Evolutionary conservation across 2,113 vertebrate species (phyloP).

Genomic region (Lota lota): DNA sequence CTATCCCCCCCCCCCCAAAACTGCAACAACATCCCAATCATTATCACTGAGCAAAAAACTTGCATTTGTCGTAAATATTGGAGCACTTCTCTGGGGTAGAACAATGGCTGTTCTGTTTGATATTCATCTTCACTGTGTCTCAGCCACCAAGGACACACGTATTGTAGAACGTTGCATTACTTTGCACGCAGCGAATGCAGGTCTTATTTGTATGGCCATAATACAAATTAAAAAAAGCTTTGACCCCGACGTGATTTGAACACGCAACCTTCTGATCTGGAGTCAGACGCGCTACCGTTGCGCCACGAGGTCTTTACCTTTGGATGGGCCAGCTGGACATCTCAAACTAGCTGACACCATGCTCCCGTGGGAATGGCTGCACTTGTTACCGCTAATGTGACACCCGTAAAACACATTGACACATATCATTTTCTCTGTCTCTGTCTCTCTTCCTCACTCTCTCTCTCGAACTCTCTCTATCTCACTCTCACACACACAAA

Average conservation of each 20-base stretch:
- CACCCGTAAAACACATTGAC: constrained; percentile 35
- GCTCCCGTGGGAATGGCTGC: constrained; percentile 40
- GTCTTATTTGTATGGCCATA: too few species aligned
- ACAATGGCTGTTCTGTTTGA: too few species aligned
- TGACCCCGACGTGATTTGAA: constrained; percentile 69
- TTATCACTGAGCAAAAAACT: too few species aligned
- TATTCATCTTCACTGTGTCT: too few species aligned
- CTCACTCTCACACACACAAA: neutral
- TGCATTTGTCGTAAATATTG: too few species aligned
- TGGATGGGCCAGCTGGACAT: neutral
- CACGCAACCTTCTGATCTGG: constrained; percentile 69
- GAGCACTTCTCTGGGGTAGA: too few species aligned
- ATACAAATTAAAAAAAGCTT: constrained; percentile 10
- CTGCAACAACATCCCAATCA: too few species aligned
- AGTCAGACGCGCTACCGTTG: constrained; percentile 69
- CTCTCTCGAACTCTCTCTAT: neutral
- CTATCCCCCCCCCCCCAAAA: too few species aligned
- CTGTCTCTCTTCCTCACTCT: neutral
- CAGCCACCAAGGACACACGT: too few species aligned
- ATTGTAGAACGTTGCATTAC: too few species aligned
- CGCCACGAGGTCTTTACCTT: constrained; percentile 49
- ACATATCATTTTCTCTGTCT: constrained; percentile 4
- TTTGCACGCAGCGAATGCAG: too few species aligned
- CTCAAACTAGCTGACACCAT: neutral
- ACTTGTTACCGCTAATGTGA: constrained; percentile 31